A percentile compares a stretch with the other conserved stretches of the same genome.
Evolutionary conservation across 2,888 invertebrate genomes (phyloP).

Genomic region (Mesoligia furuncula): DNA sequence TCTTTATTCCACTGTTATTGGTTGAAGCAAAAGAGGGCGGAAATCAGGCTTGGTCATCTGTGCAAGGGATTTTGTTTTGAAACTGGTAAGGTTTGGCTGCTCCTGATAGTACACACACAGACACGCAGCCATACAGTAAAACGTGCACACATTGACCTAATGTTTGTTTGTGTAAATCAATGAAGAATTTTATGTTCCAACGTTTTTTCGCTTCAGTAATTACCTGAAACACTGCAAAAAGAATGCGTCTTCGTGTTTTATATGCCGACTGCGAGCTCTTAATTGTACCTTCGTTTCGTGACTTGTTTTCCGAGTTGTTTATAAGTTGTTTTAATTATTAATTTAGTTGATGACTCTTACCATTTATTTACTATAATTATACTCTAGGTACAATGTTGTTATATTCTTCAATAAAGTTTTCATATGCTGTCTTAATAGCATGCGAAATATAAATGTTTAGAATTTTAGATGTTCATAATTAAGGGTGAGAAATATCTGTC

Average conservation of each 20-base stretch:
- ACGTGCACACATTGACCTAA: conserved; percentile 23
- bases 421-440: neutral
- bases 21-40: no score
- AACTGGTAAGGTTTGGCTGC: no score
- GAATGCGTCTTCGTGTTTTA: conserved; percentile 82
- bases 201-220: conserved; percentile 73
- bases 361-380: conserved; percentile 27
- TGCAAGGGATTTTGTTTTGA: no score
- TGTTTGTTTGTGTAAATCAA: conserved; percentile 68
- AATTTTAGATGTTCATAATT: conserved; percentile 39
- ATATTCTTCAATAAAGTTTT: conserved; percentile 22
- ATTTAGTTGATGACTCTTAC: conserved; percentile 51
- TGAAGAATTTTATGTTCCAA: conserved; percentile 73
- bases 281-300: conserved; percentile 85
- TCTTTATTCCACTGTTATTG: no score
- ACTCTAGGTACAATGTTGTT: conserved; percentile 1
- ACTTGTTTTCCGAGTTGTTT: conserved; percentile 79
- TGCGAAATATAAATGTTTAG: conserved; percentile 17
- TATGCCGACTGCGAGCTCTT: conserved; percentile 84
- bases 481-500: conserved; percentile 74
- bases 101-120: conserved; percentile 38
- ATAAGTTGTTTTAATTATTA: conserved; percentile 65
- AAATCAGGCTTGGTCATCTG: no score
- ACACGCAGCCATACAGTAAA: neutral
- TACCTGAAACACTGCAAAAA: conserved; percentile 74